phyloP scores from a whole-genome alignment of 2,113 vertebrate species.

The Aegotheles bennettii region DNA sequence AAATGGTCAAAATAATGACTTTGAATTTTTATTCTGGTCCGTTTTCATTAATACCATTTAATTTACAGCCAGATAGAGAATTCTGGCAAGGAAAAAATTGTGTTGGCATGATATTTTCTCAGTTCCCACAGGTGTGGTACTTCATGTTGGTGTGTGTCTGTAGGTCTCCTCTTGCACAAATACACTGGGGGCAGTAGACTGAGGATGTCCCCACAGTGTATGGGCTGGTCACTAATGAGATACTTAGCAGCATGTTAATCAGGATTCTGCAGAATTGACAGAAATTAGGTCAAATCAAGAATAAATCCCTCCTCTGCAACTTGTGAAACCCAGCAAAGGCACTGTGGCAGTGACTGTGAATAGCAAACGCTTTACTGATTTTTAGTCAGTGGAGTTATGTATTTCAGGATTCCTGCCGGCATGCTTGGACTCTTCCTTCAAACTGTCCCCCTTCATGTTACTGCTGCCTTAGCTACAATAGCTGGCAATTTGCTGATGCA shows the following conservation, averaged over 20 bases:
- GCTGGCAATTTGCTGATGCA: neutral
- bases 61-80: neutral
- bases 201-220: neutral
- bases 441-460: neutral
- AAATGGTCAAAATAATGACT: neutral
- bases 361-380: neutral
- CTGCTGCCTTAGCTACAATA: neutral
- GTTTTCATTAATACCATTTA: neutral
- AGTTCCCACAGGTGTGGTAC: neutral
- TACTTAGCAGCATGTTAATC: neutral
- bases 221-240: neutral
- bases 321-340: neutral
- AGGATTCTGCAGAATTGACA: neutral
- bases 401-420: neutral
- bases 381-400: neutral
- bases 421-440: neutral
- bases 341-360: neutral
- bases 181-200: neutral
- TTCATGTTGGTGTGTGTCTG: neutral
- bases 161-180: neutral
- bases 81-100: neutral
- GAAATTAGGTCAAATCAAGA: neutral
- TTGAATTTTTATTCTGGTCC: neutral
- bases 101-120: neutral
- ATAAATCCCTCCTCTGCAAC: neutral